A percentile compares a stretch with the other conserved stretches of the same genome.
Conservation (phyloP, 64 coral and sea anemone genomes). For the Orbicella faveolata region DNA sequence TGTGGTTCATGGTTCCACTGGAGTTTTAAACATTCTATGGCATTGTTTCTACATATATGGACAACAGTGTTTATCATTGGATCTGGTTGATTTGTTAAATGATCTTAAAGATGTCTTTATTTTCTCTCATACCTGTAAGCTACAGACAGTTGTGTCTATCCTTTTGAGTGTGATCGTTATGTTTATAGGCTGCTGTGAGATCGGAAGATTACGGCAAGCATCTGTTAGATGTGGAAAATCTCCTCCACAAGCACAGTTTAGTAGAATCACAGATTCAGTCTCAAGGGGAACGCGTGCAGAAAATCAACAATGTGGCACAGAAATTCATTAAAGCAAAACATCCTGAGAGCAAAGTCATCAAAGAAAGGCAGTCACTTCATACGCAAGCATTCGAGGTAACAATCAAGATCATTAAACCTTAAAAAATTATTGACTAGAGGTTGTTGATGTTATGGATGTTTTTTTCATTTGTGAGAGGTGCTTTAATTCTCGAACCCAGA, state of each 20-base stretch:
- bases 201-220: conserved; percentile 93
- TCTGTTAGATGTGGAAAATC: conserved; percentile 89
- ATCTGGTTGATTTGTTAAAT: no score
- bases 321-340: conserved; percentile 86
- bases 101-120: no score
- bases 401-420: not conserved
- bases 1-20: no score
- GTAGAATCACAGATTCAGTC: conserved; percentile 84
- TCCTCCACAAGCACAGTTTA: conserved; percentile 91
- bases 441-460: no score
- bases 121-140: no score
- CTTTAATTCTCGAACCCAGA: no score
- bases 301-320: conserved; percentile 68
- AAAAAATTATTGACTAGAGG: no score
- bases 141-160: no score
- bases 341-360: conserved; percentile 77
- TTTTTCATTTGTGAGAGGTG: no score
- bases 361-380: conserved; percentile 66
- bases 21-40: no score
- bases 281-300: conserved; percentile 71
- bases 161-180: not conserved
- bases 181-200: conserved; percentile 62
- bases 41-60: no score
- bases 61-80: no score
- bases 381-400: conserved; percentile 80